phyloP scores from a whole-genome alignment of 2,797 vertebrate genomes.

The Momotus momota region DNA sequence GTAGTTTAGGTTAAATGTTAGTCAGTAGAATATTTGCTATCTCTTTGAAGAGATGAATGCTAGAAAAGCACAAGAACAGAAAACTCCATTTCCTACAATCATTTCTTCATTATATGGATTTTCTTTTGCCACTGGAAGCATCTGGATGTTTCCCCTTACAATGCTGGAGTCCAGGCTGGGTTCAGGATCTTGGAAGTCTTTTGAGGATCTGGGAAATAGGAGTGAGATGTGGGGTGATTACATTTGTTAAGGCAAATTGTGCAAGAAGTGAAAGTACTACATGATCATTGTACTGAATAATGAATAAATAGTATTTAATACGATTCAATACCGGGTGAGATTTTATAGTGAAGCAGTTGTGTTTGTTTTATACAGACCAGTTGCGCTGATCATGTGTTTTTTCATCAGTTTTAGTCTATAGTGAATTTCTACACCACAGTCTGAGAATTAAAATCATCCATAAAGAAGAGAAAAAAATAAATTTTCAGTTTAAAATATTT shows the following conservation, averaged over 20 bases:
- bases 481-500: neutral
- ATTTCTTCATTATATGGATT: neutral
- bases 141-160: neutral
- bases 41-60: neutral
- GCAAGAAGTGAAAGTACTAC: neutral
- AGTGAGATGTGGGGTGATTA: neutral
- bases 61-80: conserved; percentile 10
- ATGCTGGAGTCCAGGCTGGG: neutral
- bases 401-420: neutral
- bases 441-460: neutral
- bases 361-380: neutral
- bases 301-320: neutral
- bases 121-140: neutral
- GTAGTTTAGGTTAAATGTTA: conserved; percentile 75
- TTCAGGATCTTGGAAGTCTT: neutral
- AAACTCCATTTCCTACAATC: neutral
- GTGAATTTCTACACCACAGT: neutral
- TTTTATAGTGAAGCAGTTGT: neutral
- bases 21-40: conserved; percentile 22
- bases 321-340: neutral
- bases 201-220: neutral
- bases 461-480: neutral
- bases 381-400: neutral
- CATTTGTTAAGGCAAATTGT: neutral
- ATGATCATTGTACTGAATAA: neutral